Evolutionary conservation across 2,797 vertebrate genomes (phyloP).

Genomic region (Phalanger gymnotis): DNA sequence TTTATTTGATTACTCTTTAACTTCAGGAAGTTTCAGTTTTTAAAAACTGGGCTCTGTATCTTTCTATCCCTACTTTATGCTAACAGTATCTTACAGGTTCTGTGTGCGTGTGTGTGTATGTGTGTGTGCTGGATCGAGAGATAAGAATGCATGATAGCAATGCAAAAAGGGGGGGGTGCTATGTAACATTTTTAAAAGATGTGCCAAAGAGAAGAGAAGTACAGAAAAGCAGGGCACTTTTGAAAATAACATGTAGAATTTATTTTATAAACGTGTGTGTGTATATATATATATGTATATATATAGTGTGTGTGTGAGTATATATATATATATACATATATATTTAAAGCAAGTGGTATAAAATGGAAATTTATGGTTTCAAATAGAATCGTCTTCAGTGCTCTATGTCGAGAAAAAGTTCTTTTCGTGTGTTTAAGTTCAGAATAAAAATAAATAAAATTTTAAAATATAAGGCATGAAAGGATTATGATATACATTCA

Average conservation of each 20-base stretch:
- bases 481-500: background rate
- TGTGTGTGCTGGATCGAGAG: no score
- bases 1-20: background rate
- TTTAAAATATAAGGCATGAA: background rate
- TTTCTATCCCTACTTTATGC: constrained; percentile 11
- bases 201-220: background rate
- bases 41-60: background rate
- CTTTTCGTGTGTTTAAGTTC: background rate
- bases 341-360: background rate
- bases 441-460: background rate
- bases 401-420: background rate
- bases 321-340: no score
- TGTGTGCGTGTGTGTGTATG: no score
- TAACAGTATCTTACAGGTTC: background rate
- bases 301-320: no score
- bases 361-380: background rate
- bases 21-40: constrained; percentile 30
- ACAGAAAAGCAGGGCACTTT: background rate
- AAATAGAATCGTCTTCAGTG: background rate
- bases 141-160: no score
- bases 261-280: background rate
- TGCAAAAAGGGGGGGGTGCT: no score
- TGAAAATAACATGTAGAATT: background rate
- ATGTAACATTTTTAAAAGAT: no score
- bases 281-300: no score